Evolutionary conservation across 92 coral and sea anemone species (phyloP).

Genomic region (Siderastrea radians): DNA sequence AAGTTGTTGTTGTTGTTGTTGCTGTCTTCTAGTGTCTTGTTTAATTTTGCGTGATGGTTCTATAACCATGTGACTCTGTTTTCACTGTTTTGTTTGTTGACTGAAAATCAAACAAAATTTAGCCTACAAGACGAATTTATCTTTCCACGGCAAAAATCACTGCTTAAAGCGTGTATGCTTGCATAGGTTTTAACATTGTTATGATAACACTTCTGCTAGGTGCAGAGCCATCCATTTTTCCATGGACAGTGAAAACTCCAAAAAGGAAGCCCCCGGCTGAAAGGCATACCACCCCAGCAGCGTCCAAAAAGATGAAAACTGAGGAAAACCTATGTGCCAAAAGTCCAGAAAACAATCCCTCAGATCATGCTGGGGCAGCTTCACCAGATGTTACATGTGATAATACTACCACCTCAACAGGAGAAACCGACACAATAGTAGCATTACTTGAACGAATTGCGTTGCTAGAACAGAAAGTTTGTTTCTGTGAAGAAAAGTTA

Average conservation of each 20-base stretch:
- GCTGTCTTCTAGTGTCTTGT: too few species aligned
- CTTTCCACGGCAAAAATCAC: background rate
- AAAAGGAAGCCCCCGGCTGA: conserved; percentile 18
- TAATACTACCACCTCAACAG: background rate
- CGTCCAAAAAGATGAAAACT: background rate
- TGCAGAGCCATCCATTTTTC: conserved; percentile 47
- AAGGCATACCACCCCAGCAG: background rate
- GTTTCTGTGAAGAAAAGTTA: conserved; percentile 31
- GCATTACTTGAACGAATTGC: conserved; percentile 18
- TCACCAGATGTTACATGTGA: conserved; percentile 3
- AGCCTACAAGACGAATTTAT: too few species aligned
- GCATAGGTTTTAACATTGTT: background rate
- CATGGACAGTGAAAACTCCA: conserved; percentile 11
- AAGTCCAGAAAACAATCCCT: background rate
- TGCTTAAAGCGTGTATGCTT: background rate
- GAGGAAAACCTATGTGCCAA: conserved; percentile 11
- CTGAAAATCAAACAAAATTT: too few species aligned
- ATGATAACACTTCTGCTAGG: conserved; percentile 7
- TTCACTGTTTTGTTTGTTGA: too few species aligned
- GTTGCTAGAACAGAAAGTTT: conserved; percentile 15
- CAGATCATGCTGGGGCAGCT: conserved; percentile 1
- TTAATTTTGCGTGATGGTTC: too few species aligned
- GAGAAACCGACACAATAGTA: background rate
- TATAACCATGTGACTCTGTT: too few species aligned
- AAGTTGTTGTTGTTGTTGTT: too few species aligned